These are phyloP conservation scores for Ascidia mentula DNA, from an alignment of 23 tunicate genomes.

Conservation along the genomic window DNA sequence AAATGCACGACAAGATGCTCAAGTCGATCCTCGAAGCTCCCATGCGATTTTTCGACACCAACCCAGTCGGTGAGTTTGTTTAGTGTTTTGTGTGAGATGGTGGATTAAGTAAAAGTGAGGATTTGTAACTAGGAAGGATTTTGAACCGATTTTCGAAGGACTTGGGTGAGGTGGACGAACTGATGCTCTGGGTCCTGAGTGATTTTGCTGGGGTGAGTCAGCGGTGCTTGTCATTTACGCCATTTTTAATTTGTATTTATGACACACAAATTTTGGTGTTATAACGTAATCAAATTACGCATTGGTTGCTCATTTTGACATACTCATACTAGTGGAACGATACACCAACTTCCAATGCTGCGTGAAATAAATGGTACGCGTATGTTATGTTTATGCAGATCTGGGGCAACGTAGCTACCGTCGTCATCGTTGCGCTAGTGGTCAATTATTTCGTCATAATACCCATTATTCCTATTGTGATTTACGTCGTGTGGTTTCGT, in stretches of 20 bases:
- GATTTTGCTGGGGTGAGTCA: conserved; percentile 70
- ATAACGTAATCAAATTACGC: neutral
- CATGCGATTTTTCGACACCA: conserved; percentile 80
- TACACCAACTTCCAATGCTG: neutral
- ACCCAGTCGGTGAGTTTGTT: conserved; percentile 67
- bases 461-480: conserved; percentile 57
- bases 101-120: too few species aligned
- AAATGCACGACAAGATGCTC: conserved; percentile 83
- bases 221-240: neutral
- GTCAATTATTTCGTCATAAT: conserved; percentile 62
- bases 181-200: conserved; percentile 38
- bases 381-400: neutral
- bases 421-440: conserved; percentile 26
- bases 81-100: too few species aligned
- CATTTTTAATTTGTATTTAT: neutral
- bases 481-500: conserved; percentile 50
- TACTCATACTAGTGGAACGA: too few species aligned
- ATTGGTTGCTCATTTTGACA: neutral
- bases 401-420: neutral
- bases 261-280: too few species aligned
- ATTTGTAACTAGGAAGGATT: conserved; percentile 45
- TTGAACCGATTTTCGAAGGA: conserved; percentile 97
- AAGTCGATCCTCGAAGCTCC: conserved; percentile 51
- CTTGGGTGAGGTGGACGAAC: conserved; percentile 86
- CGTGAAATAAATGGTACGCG: neutral